Evolutionary conservation across 2,113 vertebrate genomes (phyloP).

Genomic region (western clawed frog (Xenopus tropicalis)): DNA sequence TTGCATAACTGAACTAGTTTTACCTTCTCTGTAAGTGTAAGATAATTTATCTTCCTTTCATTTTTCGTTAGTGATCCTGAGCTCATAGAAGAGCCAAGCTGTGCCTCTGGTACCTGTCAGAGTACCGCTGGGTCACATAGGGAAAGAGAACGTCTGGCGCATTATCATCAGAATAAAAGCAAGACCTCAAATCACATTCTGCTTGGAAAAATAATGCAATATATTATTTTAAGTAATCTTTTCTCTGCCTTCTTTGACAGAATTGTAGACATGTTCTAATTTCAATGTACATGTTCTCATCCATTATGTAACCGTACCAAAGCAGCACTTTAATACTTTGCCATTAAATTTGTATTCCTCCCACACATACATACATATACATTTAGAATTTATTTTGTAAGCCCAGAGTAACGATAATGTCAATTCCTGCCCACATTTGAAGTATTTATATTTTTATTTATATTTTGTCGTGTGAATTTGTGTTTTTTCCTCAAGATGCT

Average conservation of each 20-base stretch:
- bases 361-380: background rate
- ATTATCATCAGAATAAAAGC: slow-evolving; percentile 5
- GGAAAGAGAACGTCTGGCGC: slow-evolving; percentile 11
- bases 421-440: too few species aligned
- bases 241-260: background rate
- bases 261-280: background rate
- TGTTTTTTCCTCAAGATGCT: too few species aligned
- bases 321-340: background rate
- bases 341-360: background rate
- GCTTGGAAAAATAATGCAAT: background rate
- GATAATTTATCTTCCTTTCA: background rate
- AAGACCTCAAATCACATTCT: background rate
- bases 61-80: too few species aligned
- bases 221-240: background rate
- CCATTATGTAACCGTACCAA: background rate
- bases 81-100: too few species aligned
- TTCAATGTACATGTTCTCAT: background rate
- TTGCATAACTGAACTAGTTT: background rate
- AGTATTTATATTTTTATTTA: too few species aligned
- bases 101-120: background rate
- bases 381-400: too few species aligned
- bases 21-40: background rate
- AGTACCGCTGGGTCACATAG: slow-evolving; percentile 1
- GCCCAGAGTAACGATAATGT: too few species aligned
- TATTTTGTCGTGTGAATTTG: too few species aligned